Conservation (phyloP, 2,797 vertebrate genomes). For the Mastacembelus armatus region DNA sequence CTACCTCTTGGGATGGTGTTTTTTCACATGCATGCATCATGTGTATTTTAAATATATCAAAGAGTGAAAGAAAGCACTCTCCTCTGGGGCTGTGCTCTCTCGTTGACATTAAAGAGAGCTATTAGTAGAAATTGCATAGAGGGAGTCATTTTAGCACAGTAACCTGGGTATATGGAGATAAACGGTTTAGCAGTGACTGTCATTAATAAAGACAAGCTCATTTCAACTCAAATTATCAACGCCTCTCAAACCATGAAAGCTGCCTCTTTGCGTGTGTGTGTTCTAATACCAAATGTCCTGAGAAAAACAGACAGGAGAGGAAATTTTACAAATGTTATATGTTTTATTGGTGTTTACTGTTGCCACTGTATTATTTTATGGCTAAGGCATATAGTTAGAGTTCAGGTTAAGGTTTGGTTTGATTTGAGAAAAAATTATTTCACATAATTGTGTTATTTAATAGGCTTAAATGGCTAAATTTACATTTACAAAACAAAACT, state of each 20-base stretch:
- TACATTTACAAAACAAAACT: neutral
- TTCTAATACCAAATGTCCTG: constrained; percentile 39
- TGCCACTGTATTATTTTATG: neutral
- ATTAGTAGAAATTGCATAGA: constrained; percentile 67
- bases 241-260: constrained; percentile 68
- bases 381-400: neutral
- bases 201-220: constrained; percentile 76
- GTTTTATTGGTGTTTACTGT: constrained; percentile 21
- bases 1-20: no score
- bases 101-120: constrained; percentile 70
- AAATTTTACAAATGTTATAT: constrained; percentile 11
- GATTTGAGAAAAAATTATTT: no score
- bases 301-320: constrained; percentile 23
- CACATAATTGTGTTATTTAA: no score
- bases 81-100: constrained; percentile 45
- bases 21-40: constrained; percentile 37
- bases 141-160: constrained; percentile 63
- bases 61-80: constrained; percentile 34
- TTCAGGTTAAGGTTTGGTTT: neutral
- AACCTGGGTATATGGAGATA: constrained; percentile 73
- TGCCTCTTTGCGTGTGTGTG: constrained; percentile 27
- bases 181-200: constrained; percentile 70
- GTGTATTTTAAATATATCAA: constrained; percentile 51
- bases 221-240: constrained; percentile 74
- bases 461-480: neutral